phyloP scores from a whole-genome alignment of 2,113 vertebrate genomes.

The Nycticryphes semicollaris region DNA sequence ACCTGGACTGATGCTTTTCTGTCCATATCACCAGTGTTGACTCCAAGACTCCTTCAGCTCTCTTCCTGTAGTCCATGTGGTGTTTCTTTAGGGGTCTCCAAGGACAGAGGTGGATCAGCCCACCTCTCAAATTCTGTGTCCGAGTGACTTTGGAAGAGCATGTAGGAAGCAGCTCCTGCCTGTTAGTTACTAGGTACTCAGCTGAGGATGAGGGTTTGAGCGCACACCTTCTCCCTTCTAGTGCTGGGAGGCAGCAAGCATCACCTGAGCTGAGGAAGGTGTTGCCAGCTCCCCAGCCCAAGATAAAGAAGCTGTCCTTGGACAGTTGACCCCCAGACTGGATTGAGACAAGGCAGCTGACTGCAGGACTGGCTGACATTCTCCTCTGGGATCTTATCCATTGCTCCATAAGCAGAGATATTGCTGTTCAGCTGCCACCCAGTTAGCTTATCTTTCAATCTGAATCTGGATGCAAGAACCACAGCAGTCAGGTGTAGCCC shows the following conservation, averaged over 20 bases:
- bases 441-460: background rate
- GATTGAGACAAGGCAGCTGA: background rate
- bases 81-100: background rate
- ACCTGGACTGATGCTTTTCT: background rate
- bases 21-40: background rate
- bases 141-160: background rate
- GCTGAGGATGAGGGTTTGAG: background rate
- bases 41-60: background rate
- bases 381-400: background rate
- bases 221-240: background rate
- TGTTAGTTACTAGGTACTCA: background rate
- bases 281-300: background rate
- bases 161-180: background rate
- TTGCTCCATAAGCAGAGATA: background rate
- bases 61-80: background rate
- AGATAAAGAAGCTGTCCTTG: background rate
- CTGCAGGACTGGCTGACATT: background rate
- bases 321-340: background rate
- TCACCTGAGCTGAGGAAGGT: background rate
- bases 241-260: background rate
- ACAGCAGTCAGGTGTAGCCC: background rate
- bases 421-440: background rate
- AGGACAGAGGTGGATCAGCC: background rate
- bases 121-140: background rate
- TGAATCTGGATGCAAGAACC: background rate